Evolutionary conservation across 2,113 vertebrate species (phyloP).

Genomic region (Oxygymnocypris stewartii): DNA sequence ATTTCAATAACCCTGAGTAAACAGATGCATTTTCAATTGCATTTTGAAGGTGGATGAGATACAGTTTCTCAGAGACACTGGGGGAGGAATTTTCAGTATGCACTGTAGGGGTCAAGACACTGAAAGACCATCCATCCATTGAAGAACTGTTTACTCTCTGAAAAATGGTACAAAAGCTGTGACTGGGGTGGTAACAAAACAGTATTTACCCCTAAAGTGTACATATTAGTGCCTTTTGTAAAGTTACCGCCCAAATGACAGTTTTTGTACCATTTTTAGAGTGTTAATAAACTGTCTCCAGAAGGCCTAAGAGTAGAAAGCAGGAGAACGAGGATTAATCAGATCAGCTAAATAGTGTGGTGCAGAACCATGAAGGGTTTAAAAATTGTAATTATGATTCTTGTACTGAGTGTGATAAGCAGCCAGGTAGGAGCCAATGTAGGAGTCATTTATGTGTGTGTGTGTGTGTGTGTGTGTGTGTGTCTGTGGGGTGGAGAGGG

Average conservation of each 20-base stretch:
- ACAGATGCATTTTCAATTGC: neutral
- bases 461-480: neutral
- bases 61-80: neutral
- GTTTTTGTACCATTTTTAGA: neutral
- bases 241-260: neutral
- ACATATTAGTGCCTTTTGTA: neutral
- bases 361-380: neutral
- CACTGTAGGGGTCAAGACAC: neutral
- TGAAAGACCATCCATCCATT: neutral
- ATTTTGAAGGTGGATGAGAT: neutral
- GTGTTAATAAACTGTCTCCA: neutral
- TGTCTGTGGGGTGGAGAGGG: no score
- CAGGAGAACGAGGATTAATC: neutral
- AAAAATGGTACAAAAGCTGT: neutral
- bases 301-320: neutral
- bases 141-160: neutral
- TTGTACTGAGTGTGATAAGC: constrained; percentile 1
- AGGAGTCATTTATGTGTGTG: neutral
- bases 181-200: neutral
- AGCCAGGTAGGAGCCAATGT: neutral
- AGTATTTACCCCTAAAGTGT: neutral
- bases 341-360: neutral
- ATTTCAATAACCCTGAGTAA: neutral
- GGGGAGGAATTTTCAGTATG: neutral
- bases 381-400: neutral